Evolutionary conservation across 2,797 vertebrate species (phyloP).

Genomic region (Fundulus diaphanus): DNA sequence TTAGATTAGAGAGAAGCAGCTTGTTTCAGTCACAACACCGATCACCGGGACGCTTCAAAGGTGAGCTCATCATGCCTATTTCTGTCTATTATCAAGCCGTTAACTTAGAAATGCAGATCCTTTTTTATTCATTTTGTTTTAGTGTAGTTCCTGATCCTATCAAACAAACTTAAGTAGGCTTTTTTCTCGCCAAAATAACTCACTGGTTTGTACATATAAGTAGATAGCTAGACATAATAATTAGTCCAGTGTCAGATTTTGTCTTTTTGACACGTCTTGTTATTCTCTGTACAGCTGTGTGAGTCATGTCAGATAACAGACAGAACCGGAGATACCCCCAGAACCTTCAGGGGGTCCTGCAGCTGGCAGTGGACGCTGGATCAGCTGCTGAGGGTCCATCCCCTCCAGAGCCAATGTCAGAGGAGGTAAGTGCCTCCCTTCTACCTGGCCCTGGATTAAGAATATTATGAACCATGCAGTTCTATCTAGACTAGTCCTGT

Average conservation of each 20-base stretch:
- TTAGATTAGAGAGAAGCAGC: neutral
- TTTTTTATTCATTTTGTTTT: neutral
- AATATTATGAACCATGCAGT: neutral
- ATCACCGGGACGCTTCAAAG: neutral
- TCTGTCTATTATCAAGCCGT: neutral
- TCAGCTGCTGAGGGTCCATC: constrained; percentile 75
- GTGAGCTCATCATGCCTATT: constrained; percentile 28
- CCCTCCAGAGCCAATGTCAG: constrained; percentile 83
- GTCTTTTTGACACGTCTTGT: neutral
- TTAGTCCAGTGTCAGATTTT: neutral
- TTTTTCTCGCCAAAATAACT: neutral
- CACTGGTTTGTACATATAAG: neutral
- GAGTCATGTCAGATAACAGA: constrained; percentile 76
- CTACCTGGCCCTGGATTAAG: neutral
- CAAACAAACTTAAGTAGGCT: neutral
- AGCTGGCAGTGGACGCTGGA: constrained; percentile 88
- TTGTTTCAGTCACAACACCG: neutral
- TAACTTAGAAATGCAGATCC: neutral
- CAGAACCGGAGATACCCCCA: constrained; percentile 71
- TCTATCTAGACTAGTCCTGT: neutral
- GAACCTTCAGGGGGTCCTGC: constrained; percentile 87
- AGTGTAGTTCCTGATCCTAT: neutral
- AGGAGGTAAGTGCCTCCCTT: constrained; percentile 80
- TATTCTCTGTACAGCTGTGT: neutral
- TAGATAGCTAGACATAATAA: neutral